Evolutionary conservation across 2,113 vertebrate genomes (phyloP).

Genomic region (Sclerurus mexicanus): DNA sequence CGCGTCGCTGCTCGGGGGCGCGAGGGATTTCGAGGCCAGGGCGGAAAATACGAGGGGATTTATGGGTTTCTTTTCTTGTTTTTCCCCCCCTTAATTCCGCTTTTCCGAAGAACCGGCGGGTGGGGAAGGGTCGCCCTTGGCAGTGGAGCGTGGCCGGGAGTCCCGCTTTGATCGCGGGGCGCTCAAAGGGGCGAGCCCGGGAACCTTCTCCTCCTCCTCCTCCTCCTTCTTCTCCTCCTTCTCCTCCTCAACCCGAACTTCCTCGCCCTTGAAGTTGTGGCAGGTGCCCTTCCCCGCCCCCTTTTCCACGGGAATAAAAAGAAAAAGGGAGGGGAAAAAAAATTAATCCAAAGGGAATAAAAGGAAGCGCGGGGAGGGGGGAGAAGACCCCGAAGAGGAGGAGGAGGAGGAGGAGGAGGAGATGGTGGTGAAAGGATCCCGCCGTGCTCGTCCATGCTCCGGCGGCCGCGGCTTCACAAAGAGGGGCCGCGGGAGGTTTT

Average conservation of each 20-base stretch:
- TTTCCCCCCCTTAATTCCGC: background rate
- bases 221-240: background rate
- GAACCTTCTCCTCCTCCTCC: background rate
- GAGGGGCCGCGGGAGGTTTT: background rate
- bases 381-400: background rate
- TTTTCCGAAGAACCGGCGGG: background rate
- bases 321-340: background rate
- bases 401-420: constrained; percentile 16
- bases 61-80: fast-evolving
- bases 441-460: constrained; percentile 19
- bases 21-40: background rate
- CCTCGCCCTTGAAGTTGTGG: background rate
- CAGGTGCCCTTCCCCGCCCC: constrained; percentile 51
- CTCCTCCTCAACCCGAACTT: background rate
- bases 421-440: constrained; percentile 16
- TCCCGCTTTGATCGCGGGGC: background rate
- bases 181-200: background rate
- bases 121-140: background rate
- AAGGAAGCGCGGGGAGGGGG: too few species aligned
- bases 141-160: background rate
- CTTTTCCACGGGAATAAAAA: background rate
- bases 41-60: background rate
- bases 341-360: background rate
- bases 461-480: constrained; percentile 19
- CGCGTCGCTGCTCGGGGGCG: fast-evolving